Percentiles rank a stretch among this genome's conserved stretches.
phyloP scores from a whole-genome alignment of 53 echinoderm and acorn worm species.

The Mesocentrotus franciscanus region DNA sequence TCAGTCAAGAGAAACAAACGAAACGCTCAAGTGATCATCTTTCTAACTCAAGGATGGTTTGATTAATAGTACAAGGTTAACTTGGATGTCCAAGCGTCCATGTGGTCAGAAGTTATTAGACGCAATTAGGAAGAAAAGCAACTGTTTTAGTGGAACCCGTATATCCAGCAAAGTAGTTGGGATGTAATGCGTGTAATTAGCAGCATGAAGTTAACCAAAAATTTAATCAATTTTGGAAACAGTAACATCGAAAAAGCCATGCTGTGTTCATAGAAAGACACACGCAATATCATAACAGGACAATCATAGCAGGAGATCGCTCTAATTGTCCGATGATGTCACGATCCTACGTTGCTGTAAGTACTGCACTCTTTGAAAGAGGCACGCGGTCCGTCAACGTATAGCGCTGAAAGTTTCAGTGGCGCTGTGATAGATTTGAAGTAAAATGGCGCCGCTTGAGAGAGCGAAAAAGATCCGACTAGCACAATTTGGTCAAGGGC shows the following conservation, averaged over 20 bases:
- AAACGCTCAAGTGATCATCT: background rate
- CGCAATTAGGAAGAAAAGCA: slow-evolving; percentile 31
- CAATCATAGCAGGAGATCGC: background rate
- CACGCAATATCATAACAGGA: slow-evolving; percentile 37
- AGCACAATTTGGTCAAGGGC: slow-evolving; percentile 15
- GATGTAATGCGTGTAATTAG: slow-evolving; percentile 40
- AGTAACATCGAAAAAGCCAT: background rate
- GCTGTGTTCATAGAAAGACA: slow-evolving; percentile 20
- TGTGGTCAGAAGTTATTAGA: slow-evolving; percentile 4
- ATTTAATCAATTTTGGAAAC: slow-evolving; percentile 42
- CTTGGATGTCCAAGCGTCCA: background rate
- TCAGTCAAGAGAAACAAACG: background rate
- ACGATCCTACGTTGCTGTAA: background rate
- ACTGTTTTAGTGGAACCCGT: slow-evolving; percentile 4
- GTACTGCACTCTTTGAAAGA: background rate
- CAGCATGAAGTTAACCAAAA: slow-evolving; percentile 9
- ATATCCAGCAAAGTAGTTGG: background rate
- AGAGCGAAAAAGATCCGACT: background rate
- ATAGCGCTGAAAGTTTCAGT: background rate
- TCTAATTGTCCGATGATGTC: background rate
- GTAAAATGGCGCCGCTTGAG: background rate
- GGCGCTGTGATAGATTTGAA: background rate
- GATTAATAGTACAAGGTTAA: slow-evolving; percentile 6
- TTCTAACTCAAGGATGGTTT: background rate
- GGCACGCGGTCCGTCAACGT: background rate